phyloP scores from a whole-genome alignment of 2,888 invertebrate species.

The Diplazon laetatorius region DNA sequence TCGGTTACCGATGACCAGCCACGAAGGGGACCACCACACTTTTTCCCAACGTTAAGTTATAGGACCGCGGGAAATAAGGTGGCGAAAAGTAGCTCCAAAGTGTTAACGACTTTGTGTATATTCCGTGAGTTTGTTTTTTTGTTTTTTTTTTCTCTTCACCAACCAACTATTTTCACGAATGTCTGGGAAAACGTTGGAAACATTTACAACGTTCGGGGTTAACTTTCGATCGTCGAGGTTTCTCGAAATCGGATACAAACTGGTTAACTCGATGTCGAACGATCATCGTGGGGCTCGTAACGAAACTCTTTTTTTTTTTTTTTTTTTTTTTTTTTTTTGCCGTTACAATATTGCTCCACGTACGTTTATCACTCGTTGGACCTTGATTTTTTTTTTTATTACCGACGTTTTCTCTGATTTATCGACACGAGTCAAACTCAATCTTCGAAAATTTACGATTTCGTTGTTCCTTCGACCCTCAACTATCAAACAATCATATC shows the following conservation, averaged over 20 bases:
- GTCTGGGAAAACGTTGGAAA: conserved; percentile 22
- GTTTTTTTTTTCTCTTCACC: no score
- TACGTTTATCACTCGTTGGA: conserved; percentile 22
- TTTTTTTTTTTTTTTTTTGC: no score
- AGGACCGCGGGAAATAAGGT: conserved; percentile 59
- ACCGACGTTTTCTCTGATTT: conserved; percentile 12
- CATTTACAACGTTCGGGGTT: no score
- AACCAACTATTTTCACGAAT: no score
- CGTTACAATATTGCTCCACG: conserved; percentile 68
- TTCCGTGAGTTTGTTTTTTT: conserved; percentile 25
- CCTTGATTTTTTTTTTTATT: no score
- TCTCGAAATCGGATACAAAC: conserved; percentile 67
- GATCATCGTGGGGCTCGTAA: conserved; percentile 72
- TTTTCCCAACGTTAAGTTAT: conserved; percentile 62
- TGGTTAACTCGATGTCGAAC: conserved; percentile 74
- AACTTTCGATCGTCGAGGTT: conserved; percentile 28
- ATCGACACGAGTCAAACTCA: conserved; percentile 1
- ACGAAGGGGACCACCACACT: no score
- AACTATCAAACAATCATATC: no score
- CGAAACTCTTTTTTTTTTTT: no score
- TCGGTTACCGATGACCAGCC: conserved; percentile 30
- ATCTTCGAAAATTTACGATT: no score
- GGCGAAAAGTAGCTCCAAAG: conserved; percentile 46
- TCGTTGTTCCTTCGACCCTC: no score
- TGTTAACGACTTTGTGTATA: conserved; percentile 47